phyloP scores from a whole-genome alignment of 2,888 invertebrate species.

The Drosophila hamatofila region DNA sequence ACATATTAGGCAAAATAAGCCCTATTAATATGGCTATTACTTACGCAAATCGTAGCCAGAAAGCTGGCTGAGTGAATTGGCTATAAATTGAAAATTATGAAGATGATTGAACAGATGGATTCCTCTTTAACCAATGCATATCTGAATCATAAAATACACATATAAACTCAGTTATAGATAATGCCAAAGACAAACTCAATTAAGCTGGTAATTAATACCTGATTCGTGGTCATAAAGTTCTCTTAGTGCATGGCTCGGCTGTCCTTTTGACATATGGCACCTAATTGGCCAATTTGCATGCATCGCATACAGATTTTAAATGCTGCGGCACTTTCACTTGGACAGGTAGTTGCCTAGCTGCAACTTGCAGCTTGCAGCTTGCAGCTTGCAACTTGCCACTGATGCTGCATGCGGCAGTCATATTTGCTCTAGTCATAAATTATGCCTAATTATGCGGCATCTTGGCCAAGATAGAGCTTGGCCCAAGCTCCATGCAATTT shows the following conservation, averaged over 20 bases:
- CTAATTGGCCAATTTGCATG: conserved; percentile 58
- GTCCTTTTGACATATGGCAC: conserved; percentile 59
- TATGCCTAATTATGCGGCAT: conserved; percentile 78
- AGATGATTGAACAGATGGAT: not conserved
- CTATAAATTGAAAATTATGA: not conserved
- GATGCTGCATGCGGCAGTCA: conserved; percentile 40
- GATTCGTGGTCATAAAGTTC: conserved; percentile 5
- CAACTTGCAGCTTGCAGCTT: conserved; percentile 2
- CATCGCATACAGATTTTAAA: conserved; percentile 38
- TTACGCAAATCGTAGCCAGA: too few species aligned
- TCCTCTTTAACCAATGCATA: not conserved
- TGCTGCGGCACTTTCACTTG: conserved; percentile 70
- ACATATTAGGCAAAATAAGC: not conserved
- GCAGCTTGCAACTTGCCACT: conserved; percentile 15
- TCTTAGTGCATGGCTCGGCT: conserved; percentile 12
- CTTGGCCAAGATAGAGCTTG: conserved; percentile 68
- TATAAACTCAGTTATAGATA: not conserved
- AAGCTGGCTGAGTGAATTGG: too few species aligned
- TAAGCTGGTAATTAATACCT: not conserved
- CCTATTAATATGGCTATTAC: not conserved
- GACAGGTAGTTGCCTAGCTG: not conserved
- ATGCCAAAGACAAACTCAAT: not conserved
- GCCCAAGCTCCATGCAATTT: conserved; percentile 74
- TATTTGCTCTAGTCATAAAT: conserved; percentile 70
- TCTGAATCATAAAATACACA: not conserved